Evolutionary conservation across 1,140 invertebrate genomes (phyloP).

Genomic region (Drosophila fuyamai): DNA sequence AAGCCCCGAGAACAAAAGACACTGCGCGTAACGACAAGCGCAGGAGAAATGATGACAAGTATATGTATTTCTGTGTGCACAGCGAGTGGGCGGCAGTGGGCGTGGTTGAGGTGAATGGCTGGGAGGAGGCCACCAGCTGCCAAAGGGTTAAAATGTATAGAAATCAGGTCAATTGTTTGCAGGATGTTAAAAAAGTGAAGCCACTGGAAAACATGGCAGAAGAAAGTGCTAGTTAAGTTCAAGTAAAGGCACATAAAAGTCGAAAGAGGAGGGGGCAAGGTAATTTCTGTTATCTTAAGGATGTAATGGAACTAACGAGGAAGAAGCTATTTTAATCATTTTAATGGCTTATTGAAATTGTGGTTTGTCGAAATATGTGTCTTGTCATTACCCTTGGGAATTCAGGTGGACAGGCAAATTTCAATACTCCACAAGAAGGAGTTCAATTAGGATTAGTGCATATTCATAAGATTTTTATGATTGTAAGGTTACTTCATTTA

Average conservation of each 20-base stretch:
- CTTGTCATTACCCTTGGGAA: too few relatives aligned
- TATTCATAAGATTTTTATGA: too few relatives aligned
- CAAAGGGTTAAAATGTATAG: slow-evolving; percentile 75
- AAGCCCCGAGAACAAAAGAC: slow-evolving; percentile 72
- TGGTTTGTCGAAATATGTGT: too few relatives aligned
- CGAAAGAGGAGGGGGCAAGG: slow-evolving; percentile 9
- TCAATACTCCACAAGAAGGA: too few relatives aligned
- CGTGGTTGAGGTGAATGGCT: slow-evolving; percentile 35
- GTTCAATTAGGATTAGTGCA: too few relatives aligned
- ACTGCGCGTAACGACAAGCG: slow-evolving; percentile 66
- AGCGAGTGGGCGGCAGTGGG: slow-evolving; percentile 9
- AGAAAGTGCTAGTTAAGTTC: slow-evolving; percentile 58
- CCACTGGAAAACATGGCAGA: slow-evolving; percentile 44
- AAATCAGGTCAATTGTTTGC: slow-evolving; percentile 81
- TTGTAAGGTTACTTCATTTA: too few relatives aligned
- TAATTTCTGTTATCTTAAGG: slow-evolving; percentile 53
- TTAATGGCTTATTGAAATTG: neutral
- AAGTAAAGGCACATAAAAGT: slow-evolving; percentile 44
- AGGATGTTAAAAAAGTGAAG: slow-evolving; percentile 63
- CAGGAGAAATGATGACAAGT: slow-evolving; percentile 65
- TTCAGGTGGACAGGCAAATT: too few relatives aligned
- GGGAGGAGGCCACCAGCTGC: slow-evolving; percentile 29
- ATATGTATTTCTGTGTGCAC: slow-evolving; percentile 28
- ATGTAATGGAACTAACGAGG: slow-evolving; percentile 40
- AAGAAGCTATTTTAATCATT: neutral